Base-by-base conservation (phyloP, 2,113 vertebrate species). In the Dasyprocta punctata region DNA sequence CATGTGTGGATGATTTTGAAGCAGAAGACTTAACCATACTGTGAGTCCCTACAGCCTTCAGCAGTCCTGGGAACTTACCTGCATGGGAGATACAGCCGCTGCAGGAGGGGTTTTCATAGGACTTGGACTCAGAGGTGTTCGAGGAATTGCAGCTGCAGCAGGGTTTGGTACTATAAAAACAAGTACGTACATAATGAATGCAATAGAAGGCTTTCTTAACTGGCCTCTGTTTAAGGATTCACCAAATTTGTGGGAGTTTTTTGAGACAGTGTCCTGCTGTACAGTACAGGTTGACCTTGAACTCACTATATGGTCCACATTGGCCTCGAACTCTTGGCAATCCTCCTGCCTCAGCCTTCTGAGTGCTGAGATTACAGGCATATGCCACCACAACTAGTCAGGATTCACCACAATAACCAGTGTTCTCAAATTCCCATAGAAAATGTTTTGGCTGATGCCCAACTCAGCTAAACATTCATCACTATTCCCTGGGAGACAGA, bases 61-160 rank as follows among this genome's bases (percentile, higher is more conserved):
- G 4, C 5, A 47, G 58, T n/a, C 26, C 52, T 1, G 2, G 47
- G 71, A 71, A 97, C 97, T n/a, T 95, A 99, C 99, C 99, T 99
- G 99, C 98, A 99, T 99, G 17, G 99, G 99, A 33, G 99, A 99
- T 2, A 99, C 99, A 26, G 99, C 99, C 38, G 99, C 99, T 28
- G 99, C 99, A 0, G 99, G 99, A 5, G 99, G 99, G 0, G 99
- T 99, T 97, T 99, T 99, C 99, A 99, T 99, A 75, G 99, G 99
- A 92, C 99, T 99, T 47, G 99, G 99, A 96, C 99, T 99, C 83
- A 99, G 98, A 33, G 99, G 99, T 14, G 99, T 99, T n/a, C 99
- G 99, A 95, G 99, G 99, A 93, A 99, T 98, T 0, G 99, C 82
- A 84, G 99, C 89, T 75, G 99, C 98, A 13, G 99, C 67, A 61